Evolutionary conservation across 2,888 invertebrate genomes (phyloP), one percentile per base, ranked within the genome.

Genomic region (Hemistola chrysoprasaria): DNA sequence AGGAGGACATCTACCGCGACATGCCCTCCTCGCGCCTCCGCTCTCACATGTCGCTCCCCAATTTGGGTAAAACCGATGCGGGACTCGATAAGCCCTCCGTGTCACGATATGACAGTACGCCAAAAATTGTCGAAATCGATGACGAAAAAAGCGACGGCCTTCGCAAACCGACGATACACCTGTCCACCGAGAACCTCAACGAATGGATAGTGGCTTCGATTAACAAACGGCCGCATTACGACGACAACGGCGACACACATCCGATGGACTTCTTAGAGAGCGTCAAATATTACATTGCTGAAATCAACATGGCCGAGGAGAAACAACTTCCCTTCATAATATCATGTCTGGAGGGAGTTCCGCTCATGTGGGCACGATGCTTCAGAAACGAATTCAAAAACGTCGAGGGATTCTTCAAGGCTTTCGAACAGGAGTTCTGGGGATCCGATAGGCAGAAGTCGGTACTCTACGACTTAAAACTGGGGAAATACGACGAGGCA

Each of bases 341-440:
- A 60, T 84, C 88, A 0, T 88, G 88, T 30, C 67, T 88, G 11
- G 86, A 84, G 42, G 87, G 88, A 11, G 69, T 85, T 7, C 88
- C 88, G 6, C 68, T 85, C 0, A 76, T 87, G 80, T 88, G 88
- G 88, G 86, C 84, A 10, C 78, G 87, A 2, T 88, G 88, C 59
- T 88, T 88, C 46, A 72, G 71, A 47, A 73, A 51, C 40, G 88
- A 88, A 47, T 86, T 88, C 44, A 74, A 71, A 56, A 74, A 78
- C 27, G 63, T 77, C 2, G 71, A 81, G 31, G 64, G 59, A 20
- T 87, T 88, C 59, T 86, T 78, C 47, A 61, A 55, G 5, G 80
- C 84, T 7, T 88, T 88, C 40, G 87, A 87, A 56, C 78, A 83
- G 51, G 88, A 88, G 42, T 88, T 85, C 55, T 88, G 88, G 88